Evolutionary conservation across 1,140 invertebrate genomes (phyloP), one percentile per base, ranked within the genome.

Genomic region (Drosophila neocordata): DNA sequence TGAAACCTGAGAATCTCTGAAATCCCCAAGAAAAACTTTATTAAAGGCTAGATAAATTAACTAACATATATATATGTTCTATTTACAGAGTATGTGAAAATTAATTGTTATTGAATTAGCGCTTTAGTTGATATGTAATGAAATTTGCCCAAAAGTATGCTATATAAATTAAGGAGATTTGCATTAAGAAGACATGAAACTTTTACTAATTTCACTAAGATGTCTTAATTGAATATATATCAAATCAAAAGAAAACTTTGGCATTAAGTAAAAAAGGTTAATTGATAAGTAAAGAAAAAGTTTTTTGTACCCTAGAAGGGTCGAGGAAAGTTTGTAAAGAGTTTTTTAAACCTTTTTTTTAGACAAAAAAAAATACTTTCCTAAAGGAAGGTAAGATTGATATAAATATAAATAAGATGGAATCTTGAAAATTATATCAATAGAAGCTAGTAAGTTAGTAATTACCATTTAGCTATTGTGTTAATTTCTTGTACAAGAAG

Each of bases 141-240:
- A 11, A 48, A 20, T 20, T 20, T 48, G 18, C 41, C 41, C 18
- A 48, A 48, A 48, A 20, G 41, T 48, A 48, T 48, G 41, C 41
- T 48, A 20, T 11, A 20, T 2, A 48, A 48, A 20, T 20, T 20
- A 4, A 48, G 15, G 41, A 48, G 15, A 11, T 48, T 48, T 48
- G 7, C 9, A 37, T 11, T 37, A 1, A 38, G 37, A 31, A 12
- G 7, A 31, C 38, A 44, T 8, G 38, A 15, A 44, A 44, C 38
- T 44, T 44, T 35, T 35, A 3, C 9, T 35, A 35, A 35, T 35
- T 35, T 11, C 8, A 35, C 9, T 2, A 9, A 35, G 34, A 35
- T 12, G 8, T 35, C 11, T 35, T 12, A 35, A 35, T 35, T 35
- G 12, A 35, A 12, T 35, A 12, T 31, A 4, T 12, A 35, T 35